phyloP scores from a whole-genome alignment of 2,797 vertebrate genomes.

The Microtus californicus region DNA sequence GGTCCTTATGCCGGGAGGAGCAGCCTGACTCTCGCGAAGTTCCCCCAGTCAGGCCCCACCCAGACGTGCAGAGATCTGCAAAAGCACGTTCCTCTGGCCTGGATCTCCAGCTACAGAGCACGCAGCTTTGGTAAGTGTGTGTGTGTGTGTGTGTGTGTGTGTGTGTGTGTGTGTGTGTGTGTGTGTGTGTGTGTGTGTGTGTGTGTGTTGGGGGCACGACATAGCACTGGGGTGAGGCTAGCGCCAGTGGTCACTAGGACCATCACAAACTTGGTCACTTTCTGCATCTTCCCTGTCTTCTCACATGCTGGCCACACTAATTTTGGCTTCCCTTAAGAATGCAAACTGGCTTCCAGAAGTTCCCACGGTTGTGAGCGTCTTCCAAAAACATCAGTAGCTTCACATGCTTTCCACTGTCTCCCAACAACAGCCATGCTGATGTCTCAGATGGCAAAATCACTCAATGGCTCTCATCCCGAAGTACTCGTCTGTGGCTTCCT shows the following conservation, averaged over 20 bases:
- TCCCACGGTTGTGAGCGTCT: too few species aligned
- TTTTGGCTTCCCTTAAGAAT: not conserved
- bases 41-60: not conserved
- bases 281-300: not conserved
- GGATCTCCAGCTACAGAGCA: not conserved
- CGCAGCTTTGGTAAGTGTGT: not conserved
- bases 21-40: not conserved
- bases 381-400: not conserved
- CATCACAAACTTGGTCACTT: not conserved
- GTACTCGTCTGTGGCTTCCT: not conserved
- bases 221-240: not conserved
- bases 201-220: too few species aligned
- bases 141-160: too few species aligned
- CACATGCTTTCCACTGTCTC: not conserved
- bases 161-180: too few species aligned
- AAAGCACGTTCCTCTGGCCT: not conserved
- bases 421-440: not conserved
- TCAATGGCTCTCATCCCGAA: not conserved
- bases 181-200: too few species aligned
- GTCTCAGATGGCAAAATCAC: not conserved
- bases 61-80: too few species aligned
- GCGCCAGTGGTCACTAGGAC: not conserved
- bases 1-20: too few species aligned
- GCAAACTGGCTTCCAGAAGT: not conserved
- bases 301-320: not conserved